Evolutionary conservation across 53 echinoderm and acorn worm genomes (phyloP).

Genomic region (Zoroaster sp.): DNA sequence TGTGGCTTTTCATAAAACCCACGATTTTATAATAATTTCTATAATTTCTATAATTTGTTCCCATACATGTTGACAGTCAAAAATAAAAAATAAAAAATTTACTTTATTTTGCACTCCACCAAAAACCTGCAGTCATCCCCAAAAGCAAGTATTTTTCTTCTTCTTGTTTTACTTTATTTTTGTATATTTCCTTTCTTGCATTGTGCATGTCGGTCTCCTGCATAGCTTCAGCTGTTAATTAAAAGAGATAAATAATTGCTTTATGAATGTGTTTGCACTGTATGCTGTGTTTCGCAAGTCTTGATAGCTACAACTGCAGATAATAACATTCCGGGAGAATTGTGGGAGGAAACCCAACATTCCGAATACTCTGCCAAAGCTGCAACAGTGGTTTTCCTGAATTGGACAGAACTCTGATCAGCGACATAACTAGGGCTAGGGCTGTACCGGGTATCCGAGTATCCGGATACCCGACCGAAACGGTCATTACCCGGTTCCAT

Average conservation of each 20-base stretch:
- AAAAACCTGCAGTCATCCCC: conserved; percentile 43
- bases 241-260: no score
- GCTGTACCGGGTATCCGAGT: no score
- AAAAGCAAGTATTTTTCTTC: conserved; percentile 52
- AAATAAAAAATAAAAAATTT: conserved; percentile 10
- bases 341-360: no score
- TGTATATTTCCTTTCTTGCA: not conserved
- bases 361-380: no score
- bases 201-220: not conserved
- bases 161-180: not conserved
- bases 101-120: conserved; percentile 46
- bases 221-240: not conserved
- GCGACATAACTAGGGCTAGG: no score
- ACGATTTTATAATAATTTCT: not conserved
- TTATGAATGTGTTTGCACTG: not conserved
- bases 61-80: not conserved
- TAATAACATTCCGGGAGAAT: no score
- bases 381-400: no score
- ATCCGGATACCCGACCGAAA: no score
- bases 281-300: not conserved
- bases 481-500: no score
- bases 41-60: conserved; percentile 3
- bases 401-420: no score
- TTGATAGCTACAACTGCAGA: no score
- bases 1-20: not conserved